phyloP scores from a whole-genome alignment of 2,113 vertebrate species.

The Hippolais icterina region DNA sequence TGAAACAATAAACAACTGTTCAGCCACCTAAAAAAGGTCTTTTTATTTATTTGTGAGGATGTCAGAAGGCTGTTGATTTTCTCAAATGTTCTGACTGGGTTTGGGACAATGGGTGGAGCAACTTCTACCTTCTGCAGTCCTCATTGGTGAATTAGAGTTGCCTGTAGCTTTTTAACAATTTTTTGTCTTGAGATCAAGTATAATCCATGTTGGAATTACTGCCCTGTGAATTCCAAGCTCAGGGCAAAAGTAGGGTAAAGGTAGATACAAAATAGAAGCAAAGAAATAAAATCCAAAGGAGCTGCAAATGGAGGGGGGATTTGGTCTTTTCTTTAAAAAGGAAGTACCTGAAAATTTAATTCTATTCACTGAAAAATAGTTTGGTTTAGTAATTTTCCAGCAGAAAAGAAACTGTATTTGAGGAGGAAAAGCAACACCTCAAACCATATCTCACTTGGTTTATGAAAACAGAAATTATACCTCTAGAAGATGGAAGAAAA shows the following conservation, averaged over 20 bases:
- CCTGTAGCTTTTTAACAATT: slow-evolving; percentile 45
- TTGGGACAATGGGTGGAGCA: slow-evolving; percentile 38
- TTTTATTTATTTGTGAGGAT: background rate
- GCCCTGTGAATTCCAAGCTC: slow-evolving; percentile 54
- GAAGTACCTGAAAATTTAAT: background rate
- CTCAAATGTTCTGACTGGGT: slow-evolving; percentile 15
- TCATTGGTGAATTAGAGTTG: slow-evolving; percentile 63
- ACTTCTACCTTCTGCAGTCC: background rate
- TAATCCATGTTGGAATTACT: slow-evolving; percentile 69
- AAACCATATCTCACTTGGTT: background rate
- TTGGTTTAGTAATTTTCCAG: background rate
- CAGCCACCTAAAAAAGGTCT: background rate
- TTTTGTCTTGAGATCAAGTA: slow-evolving; percentile 58
- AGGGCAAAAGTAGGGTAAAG: slow-evolving; percentile 47
- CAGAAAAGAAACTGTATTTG: background rate
- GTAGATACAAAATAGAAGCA: slow-evolving; percentile 51
- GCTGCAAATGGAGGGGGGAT: background rate
- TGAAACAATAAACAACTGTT: slow-evolving; percentile 37
- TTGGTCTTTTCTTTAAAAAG: background rate
- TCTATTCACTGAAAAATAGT: background rate
- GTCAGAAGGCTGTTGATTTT: slow-evolving; percentile 20
- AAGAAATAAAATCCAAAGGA: background rate
- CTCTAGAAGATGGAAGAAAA: slow-evolving; percentile 1
- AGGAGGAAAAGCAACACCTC: background rate
- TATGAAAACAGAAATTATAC: background rate